phyloP scores from a whole-genome alignment of 2,113 vertebrate species.

The Chamaea fasciata region DNA sequence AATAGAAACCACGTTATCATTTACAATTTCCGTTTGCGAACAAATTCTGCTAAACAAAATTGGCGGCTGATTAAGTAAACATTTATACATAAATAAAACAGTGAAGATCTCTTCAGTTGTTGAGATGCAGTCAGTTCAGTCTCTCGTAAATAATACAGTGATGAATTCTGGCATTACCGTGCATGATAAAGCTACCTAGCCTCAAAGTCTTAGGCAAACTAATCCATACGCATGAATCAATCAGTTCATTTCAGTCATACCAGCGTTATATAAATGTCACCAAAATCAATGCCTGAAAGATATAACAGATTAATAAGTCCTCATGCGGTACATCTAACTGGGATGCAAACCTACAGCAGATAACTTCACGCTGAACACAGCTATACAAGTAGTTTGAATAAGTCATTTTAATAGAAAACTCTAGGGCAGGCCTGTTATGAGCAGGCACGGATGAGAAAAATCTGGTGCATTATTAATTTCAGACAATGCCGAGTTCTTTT shows the following conservation, averaged over 20 bases:
- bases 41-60: constrained; percentile 51
- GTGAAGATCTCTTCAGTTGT: constrained; percentile 54
- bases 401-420: constrained; percentile 35
- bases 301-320: not conserved
- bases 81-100: constrained; percentile 66
- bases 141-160: constrained; percentile 55
- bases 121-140: constrained; percentile 54
- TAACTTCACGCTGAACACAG: not conserved
- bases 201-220: constrained; percentile 39
- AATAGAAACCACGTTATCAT: constrained; percentile 39
- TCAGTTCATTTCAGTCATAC: constrained; percentile 49
- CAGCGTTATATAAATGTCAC: constrained; percentile 11
- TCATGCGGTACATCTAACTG: not conserved
- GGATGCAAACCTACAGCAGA: not conserved
- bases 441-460: not conserved
- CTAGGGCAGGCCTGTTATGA: not conserved
- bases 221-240: constrained; percentile 52
- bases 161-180: constrained; percentile 51
- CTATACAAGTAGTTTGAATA: not conserved
- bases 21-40: constrained; percentile 59
- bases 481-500: constrained; percentile 10
- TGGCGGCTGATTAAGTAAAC: constrained; percentile 62
- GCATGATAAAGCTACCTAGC: constrained; percentile 52
- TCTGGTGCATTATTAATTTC: constrained; percentile 31
- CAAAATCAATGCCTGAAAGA: constrained; percentile 43